These are phyloP conservation scores for Garrulus glandarius DNA, from an alignment of 2,797 vertebrate species.

Conservation along the genomic window DNA sequence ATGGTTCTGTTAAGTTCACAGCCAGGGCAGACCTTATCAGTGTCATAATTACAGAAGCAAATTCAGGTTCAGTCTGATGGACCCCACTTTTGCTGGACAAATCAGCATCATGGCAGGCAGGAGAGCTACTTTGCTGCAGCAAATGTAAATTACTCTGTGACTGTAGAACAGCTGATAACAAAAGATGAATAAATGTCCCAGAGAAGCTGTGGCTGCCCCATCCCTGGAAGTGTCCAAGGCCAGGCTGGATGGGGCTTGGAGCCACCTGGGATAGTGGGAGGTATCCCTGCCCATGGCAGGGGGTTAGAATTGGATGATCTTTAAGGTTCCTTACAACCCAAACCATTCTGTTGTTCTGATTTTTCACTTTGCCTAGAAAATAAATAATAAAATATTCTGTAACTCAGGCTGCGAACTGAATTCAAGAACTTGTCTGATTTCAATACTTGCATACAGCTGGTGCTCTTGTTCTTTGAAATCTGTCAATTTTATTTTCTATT, in stretches of 20 bases:
- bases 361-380: background rate
- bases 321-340: background rate
- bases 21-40: background rate
- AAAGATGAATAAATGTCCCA: background rate
- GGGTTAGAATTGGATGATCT: background rate
- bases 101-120: background rate
- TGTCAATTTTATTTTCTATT: background rate
- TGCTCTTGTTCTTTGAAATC: background rate
- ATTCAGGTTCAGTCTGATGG: background rate
- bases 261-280: accelerated
- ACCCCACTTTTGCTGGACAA: background rate
- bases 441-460: background rate
- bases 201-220: background rate
- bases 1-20: background rate
- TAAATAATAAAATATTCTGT: background rate
- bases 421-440: background rate
- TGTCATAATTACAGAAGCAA: background rate
- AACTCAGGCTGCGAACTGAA: background rate
- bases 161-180: background rate
- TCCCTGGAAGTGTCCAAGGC: background rate
- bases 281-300: background rate
- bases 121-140: background rate
- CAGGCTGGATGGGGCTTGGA: accelerated
- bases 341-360: background rate
- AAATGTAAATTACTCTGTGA: background rate